These are phyloP conservation scores for Uria aalge DNA, from an alignment of 2,113 vertebrate genomes.

Conservation along the genomic window DNA sequence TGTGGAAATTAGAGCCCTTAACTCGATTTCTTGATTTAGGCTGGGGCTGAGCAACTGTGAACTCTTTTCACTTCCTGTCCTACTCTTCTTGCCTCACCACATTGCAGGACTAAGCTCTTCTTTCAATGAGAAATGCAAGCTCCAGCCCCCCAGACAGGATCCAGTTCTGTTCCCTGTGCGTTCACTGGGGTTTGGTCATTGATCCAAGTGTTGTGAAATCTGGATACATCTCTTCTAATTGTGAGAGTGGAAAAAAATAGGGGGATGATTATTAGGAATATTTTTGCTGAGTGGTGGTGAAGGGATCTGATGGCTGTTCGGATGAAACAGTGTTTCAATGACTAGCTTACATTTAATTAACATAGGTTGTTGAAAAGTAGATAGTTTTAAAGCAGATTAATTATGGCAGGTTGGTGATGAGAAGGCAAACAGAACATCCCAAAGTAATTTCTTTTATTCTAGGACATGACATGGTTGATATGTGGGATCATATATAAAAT, in stretches of 20 bases:
- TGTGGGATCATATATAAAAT: neutral
- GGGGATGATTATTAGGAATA: neutral
- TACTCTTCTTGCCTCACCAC: accelerated
- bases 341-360: neutral
- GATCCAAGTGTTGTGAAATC: neutral
- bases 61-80: neutral
- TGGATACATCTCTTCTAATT: neutral
- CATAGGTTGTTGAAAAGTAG: neutral
- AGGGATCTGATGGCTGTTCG: neutral
- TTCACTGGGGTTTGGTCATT: neutral
- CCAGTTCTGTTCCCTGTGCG: neutral
- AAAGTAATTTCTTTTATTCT: neutral
- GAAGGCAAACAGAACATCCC: neutral
- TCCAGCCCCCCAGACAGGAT: neutral
- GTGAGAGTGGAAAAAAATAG: neutral
- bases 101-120: neutral
- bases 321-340: neutral
- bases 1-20: neutral
- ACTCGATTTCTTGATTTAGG: neutral
- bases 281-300: neutral
- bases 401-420: neutral
- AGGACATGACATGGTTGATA: neutral
- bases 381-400: neutral
- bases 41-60: neutral
- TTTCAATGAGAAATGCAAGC: neutral